These are phyloP conservation scores for Clostera curtula DNA, from an alignment of 2,888 invertebrate genomes.

Conservation along the genomic window DNA sequence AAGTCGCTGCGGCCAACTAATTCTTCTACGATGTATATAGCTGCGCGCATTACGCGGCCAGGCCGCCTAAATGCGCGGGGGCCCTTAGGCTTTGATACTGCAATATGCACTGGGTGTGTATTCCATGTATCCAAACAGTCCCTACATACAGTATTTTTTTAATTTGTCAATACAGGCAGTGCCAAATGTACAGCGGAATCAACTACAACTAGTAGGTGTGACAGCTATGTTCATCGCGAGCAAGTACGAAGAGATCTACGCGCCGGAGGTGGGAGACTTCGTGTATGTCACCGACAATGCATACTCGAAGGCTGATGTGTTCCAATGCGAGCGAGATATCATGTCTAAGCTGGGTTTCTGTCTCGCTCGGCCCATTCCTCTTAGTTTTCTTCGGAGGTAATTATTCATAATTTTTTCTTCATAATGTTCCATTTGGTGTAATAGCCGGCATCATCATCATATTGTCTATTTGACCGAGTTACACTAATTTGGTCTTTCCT, in stretches of 20 bases:
- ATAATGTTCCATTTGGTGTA: too few species aligned
- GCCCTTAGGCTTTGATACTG: too few species aligned
- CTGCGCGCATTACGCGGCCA: too few species aligned
- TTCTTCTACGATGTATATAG: too few species aligned
- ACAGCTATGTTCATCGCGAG: slow-evolving; percentile 92
- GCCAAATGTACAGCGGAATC: slow-evolving; percentile 77
- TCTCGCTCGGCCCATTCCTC: slow-evolving; percentile 88
- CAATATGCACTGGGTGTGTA: too few species aligned
- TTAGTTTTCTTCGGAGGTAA: slow-evolving; percentile 92
- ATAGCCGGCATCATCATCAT: too few species aligned
- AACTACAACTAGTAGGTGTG: slow-evolving; percentile 91
- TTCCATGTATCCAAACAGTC: too few species aligned
- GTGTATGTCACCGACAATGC: slow-evolving; percentile 93
- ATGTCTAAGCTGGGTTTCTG: slow-evolving; percentile 84
- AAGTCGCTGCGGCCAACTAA: too few species aligned
- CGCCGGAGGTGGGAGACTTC: slow-evolving; percentile 91
- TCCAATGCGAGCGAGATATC: slow-evolving; percentile 88
- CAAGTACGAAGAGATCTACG: slow-evolving; percentile 96
- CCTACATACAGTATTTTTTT: neutral
- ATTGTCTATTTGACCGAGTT: too few species aligned
- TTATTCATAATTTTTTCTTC: slow-evolving; percentile 4
- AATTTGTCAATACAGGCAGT: slow-evolving; percentile 61
- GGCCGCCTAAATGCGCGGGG: too few species aligned
- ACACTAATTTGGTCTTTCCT: too few species aligned
- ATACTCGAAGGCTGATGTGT: slow-evolving; percentile 85